phyloP scores from a whole-genome alignment of 2,888 invertebrate species.

The Antitype chi region DNA sequence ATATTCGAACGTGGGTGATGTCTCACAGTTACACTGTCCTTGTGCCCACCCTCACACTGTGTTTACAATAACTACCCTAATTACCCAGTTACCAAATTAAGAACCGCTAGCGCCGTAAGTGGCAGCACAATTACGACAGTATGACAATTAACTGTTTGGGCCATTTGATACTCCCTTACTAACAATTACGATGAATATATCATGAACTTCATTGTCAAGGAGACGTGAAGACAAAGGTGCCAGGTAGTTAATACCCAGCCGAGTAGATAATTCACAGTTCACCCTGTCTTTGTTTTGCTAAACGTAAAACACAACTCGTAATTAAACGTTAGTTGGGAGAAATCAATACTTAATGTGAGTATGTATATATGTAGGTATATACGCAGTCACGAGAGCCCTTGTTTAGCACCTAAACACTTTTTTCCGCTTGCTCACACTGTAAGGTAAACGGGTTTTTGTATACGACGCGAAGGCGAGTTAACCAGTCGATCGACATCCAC shows the following conservation, averaged over 20 bases:
- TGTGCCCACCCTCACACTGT: slow-evolving; percentile 7
- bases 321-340: slow-evolving; percentile 36
- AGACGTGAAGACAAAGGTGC: slow-evolving; percentile 32
- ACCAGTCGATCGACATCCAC: slow-evolving; percentile 76
- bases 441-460: slow-evolving; percentile 67
- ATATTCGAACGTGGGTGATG: slow-evolving; percentile 10
- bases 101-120: slow-evolving; percentile 17
- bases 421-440: slow-evolving; percentile 61
- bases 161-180: slow-evolving; percentile 28
- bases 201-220: slow-evolving; percentile 24
- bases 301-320: slow-evolving; percentile 37
- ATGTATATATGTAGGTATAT: slow-evolving; percentile 5
- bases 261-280: slow-evolving; percentile 40
- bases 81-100: slow-evolving; percentile 37
- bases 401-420: slow-evolving; percentile 38
- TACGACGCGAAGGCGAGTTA: slow-evolving; percentile 61
- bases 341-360: slow-evolving; percentile 53
- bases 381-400: slow-evolving; percentile 59
- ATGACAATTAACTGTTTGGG: slow-evolving; percentile 30
- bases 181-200: slow-evolving; percentile 37
- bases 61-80: slow-evolving; percentile 34
- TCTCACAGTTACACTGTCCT: slow-evolving; percentile 6
- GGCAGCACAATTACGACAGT: slow-evolving; percentile 28
- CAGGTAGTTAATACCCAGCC: slow-evolving; percentile 18
- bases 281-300: slow-evolving; percentile 26